Evolutionary conservation across 2,113 vertebrate species (phyloP), one percentile per base, ranked within the genome.

Genomic region (Carassius carassius): DNA sequence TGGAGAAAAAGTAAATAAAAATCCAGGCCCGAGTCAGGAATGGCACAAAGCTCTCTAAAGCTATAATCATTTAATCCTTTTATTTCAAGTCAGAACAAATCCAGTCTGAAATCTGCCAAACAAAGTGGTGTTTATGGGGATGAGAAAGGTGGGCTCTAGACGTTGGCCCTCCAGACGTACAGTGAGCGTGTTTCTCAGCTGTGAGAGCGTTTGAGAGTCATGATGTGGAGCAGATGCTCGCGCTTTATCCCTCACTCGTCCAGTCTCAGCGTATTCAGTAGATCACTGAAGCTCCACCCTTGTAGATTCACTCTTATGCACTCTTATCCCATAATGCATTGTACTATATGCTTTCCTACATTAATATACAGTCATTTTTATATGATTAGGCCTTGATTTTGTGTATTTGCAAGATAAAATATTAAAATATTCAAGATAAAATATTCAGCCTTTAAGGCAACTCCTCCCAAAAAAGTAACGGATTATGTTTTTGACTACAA

Each of bases 21-120:
- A 29, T 32, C 1, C n/a, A 89, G 87, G 88, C 83, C 54, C 92
- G 91, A 88, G 91, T 93, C 91, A 90, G 89, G 79, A 82, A 88
- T 90, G 85, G 84, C 82, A 88, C 35, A 89, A 91, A 92, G 89
- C 88, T 90, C 91, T 91, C 88, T 87, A 91, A 91, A 85, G 89
- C 92, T n/a, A n/a, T 94, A 93, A 92, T 93, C 91, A 54, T 73
- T 85, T 94, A 94, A 95, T 94, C 93, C 92, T 88, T 94, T 94
- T 93, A 93, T 93, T 92, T 92, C 82, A 84, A 91, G 89, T 92
- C 90, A 32, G 67, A 88, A 85, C 90, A 82, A 70, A 93, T 92
- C 91, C 92, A 90, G 85, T 81, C 87, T 84, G 87, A 91, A 92
- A 92, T 90, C 90, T 89, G 86, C 88, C 88, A 92, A 92, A 93